Conservation (phyloP, 2,113 vertebrate species). For the Eudyptes chrysolophus region DNA sequence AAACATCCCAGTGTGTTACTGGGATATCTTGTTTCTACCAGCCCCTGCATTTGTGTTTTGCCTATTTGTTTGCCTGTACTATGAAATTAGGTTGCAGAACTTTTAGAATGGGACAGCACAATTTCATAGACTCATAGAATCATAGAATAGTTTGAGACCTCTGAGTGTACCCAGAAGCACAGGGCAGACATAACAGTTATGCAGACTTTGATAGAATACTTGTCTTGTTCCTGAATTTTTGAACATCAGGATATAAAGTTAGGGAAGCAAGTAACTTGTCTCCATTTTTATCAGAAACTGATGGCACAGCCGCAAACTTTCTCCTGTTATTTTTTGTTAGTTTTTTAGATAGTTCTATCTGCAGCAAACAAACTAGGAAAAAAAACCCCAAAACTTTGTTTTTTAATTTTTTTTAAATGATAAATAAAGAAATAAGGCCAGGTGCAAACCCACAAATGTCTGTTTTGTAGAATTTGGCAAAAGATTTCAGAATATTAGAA, state of each 20-base stretch:
- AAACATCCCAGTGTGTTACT: fast-evolving
- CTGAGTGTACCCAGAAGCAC: neutral
- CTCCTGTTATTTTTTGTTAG: neutral
- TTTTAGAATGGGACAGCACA: neutral
- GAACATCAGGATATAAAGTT: neutral
- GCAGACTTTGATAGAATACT: neutral
- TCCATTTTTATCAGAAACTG: neutral
- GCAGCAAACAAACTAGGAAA: neutral
- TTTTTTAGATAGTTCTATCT: neutral
- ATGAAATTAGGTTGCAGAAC: neutral
- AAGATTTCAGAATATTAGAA: neutral
- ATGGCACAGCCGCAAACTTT: neutral
- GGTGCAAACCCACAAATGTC: neutral
- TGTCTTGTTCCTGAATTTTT: too few relatives aligned
- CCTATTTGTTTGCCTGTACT: neutral
- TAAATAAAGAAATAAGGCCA: neutral
- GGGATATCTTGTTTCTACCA: fast-evolving
- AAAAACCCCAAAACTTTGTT: neutral
- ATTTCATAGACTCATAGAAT: too few relatives aligned
- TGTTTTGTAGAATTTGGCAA: neutral
- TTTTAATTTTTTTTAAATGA: neutral
- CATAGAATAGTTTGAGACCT: too few relatives aligned
- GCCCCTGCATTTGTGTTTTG: neutral
- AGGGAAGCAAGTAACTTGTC: neutral
- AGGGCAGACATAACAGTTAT: too few relatives aligned